Conservation (phyloP, 2,797 vertebrate species). For the Babyrousa celebensis region DNA sequence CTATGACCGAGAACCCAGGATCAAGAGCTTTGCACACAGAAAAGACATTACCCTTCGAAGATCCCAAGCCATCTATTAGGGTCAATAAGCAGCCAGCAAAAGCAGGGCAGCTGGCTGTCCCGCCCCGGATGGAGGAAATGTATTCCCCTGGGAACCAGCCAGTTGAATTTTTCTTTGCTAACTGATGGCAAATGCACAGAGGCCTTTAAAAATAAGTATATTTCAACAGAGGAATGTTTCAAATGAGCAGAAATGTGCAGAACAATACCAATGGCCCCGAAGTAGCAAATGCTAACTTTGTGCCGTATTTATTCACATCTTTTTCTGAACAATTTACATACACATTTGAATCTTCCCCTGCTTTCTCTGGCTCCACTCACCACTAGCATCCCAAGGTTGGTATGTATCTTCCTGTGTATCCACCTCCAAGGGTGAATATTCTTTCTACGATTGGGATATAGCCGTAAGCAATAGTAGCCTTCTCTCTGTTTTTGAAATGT, state of each 20-base stretch:
- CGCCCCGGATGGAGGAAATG: constrained; percentile 28
- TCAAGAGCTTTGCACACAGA: constrained; percentile 83
- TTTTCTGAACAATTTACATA: background rate
- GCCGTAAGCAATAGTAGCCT: background rate
- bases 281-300: background rate
- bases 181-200: constrained; percentile 53
- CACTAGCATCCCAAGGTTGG: background rate
- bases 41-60: constrained; percentile 79
- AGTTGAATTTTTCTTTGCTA: constrained; percentile 41
- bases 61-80: constrained; percentile 70
- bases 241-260: background rate
- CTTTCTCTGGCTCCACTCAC: background rate
- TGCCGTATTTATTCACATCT: background rate
- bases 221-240: constrained; percentile 49
- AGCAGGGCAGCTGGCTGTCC: constrained; percentile 67
- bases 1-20: constrained; percentile 80
- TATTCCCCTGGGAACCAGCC: constrained; percentile 51
- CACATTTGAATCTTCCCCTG: background rate
- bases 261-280: background rate
- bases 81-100: constrained; percentile 76
- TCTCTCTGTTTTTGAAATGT: constrained; percentile 13
- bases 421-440: background rate
- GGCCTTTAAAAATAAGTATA: constrained; percentile 58
- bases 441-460: background rate
- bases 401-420: background rate